Evolutionary conservation across 92 coral and sea anemone species (phyloP).

Genomic region (Porites rus): DNA sequence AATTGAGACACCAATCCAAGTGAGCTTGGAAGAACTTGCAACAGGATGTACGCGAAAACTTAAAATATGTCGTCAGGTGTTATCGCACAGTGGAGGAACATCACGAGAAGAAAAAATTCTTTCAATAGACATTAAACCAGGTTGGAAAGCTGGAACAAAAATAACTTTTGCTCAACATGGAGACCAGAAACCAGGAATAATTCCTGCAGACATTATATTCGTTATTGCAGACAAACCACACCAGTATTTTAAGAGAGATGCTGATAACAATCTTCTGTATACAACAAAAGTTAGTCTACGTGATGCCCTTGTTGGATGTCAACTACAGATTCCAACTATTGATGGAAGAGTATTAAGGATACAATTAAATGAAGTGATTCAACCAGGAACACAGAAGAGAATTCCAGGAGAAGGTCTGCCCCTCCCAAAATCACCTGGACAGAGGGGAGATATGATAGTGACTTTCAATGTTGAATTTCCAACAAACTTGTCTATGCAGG

Average conservation of each 20-base stretch:
- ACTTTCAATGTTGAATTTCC: constrained; percentile 96
- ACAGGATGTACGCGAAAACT: constrained; percentile 81
- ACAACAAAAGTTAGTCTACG: constrained; percentile 84
- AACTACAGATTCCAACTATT: constrained; percentile 86
- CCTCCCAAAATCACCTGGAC: constrained; percentile 76
- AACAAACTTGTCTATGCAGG: constrained; percentile 81
- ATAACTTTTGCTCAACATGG: constrained; percentile 84
- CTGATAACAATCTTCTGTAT: constrained; percentile 88
- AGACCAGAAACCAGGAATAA: constrained; percentile 78
- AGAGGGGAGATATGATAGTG: constrained; percentile 90
- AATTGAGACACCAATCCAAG: constrained; percentile 77
- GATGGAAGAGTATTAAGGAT: constrained; percentile 83
- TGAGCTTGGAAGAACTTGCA: constrained; percentile 87
- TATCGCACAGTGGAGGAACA: constrained; percentile 48
- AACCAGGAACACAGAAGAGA: constrained; percentile 94
- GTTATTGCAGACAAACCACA: constrained; percentile 92
- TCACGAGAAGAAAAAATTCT: constrained; percentile 85
- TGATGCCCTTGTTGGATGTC: constrained; percentile 89
- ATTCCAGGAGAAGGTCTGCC: constrained; percentile 97
- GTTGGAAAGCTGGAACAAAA: constrained; percentile 98
- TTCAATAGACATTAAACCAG: constrained; percentile 85
- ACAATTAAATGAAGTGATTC: constrained; percentile 92
- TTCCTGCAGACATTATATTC: constrained; percentile 92
- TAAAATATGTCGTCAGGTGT: constrained; percentile 77
- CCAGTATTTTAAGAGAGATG: constrained; percentile 89